Conservation (phyloP, 2,113 vertebrate species). For the Petaurus breviceps region DNA sequence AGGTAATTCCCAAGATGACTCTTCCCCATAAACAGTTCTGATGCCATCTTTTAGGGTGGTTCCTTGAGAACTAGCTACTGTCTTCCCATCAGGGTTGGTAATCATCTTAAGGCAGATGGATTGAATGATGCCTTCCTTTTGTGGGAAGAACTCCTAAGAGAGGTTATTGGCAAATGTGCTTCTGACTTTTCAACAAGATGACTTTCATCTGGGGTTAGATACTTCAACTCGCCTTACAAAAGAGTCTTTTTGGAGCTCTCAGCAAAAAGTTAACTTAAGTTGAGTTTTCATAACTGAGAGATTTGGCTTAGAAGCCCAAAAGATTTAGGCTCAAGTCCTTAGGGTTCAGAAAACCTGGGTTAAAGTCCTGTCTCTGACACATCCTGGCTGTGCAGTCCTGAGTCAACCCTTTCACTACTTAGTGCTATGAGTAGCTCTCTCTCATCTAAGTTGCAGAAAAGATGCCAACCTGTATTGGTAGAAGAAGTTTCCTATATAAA, state of each 20-base stretch:
- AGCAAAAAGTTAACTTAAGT: background rate
- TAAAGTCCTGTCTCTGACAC: background rate
- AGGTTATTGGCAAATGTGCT: background rate
- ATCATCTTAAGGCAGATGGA: background rate
- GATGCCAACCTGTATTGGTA: background rate
- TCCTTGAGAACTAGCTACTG: background rate
- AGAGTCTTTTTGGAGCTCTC: background rate
- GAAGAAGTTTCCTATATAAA: background rate
- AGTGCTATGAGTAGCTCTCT: background rate
- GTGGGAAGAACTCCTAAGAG: background rate
- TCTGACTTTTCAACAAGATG: background rate
- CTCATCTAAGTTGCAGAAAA: background rate
- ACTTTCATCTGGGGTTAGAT: background rate
- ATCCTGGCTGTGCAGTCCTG: background rate
- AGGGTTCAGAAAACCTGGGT: background rate
- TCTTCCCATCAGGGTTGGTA: background rate
- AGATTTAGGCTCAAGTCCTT: background rate
- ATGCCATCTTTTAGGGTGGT: background rate
- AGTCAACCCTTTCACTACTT: background rate
- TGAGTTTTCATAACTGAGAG: background rate
- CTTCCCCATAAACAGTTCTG: background rate
- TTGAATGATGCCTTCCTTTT: background rate
- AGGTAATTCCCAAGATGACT: slow-evolving; percentile 80
- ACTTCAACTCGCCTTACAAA: background rate
- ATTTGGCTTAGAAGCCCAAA: background rate